A percentile compares a stretch with the other conserved stretches of the same genome.
Conservation (phyloP, 2,113 vertebrate species). For the Xyrauchen texanus region DNA sequence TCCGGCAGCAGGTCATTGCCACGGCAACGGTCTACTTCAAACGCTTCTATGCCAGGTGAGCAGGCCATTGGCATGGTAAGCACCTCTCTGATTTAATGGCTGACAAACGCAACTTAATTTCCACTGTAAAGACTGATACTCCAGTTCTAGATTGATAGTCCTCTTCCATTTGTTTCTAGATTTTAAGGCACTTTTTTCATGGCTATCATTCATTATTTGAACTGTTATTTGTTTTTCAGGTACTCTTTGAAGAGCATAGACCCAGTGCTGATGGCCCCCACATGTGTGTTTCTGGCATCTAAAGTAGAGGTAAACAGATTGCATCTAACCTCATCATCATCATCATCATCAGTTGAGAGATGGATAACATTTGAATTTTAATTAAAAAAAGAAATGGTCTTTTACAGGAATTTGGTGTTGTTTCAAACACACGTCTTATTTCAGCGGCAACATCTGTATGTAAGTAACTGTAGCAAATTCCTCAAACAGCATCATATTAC, state of each 20-base stretch:
- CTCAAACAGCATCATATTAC: neutral
- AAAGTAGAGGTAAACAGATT: slow-evolving; percentile 93
- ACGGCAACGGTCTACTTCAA: slow-evolving; percentile 99
- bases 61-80: neutral
- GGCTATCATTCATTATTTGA: neutral
- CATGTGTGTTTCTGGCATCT: slow-evolving; percentile 98
- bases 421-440: slow-evolving; percentile 97
- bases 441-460: slow-evolving; percentile 98
- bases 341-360: neutral
- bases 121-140: neutral
- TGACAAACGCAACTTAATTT: neutral
- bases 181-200: no score
- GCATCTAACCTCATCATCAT: neutral
- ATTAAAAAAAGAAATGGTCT: neutral
- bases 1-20: slow-evolving; percentile 98
- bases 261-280: slow-evolving; percentile 98
- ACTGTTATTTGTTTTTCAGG: slow-evolving; percentile 68
- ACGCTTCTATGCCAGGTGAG: slow-evolving; percentile 97
- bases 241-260: slow-evolving; percentile 99
- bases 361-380: no score
- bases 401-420: slow-evolving; percentile 95
- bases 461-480: slow-evolving; percentile 74
- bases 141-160: neutral
- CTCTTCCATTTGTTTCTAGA: neutral
- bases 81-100: neutral